Base-by-base conservation (phyloP, 2,113 vertebrate genomes). In the Hemibagrus wyckioides region DNA sequence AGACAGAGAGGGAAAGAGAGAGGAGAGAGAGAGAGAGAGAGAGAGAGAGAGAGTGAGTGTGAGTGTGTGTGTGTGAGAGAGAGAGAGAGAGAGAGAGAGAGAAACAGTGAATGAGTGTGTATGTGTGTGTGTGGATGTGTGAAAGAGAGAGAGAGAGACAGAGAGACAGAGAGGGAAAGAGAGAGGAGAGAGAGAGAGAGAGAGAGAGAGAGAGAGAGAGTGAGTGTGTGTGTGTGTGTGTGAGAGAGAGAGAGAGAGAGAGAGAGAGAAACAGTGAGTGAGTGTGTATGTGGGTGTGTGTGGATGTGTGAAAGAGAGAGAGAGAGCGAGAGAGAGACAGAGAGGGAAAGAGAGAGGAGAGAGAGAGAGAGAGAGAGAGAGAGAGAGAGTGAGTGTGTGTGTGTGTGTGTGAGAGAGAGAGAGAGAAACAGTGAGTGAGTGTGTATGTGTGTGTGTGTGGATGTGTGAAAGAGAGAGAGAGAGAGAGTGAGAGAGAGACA, bases 81-180 rank as follows among this genome's bases (percentile, higher is more conserved):
- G 69, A 83, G 69, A n/a, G 23, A 39, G 86, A 52, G 4, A 9
- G 89, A 63, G 80, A 69, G 61, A 83, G 4, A 71, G 30, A 73
- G 13, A 41, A 73, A 80, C 23, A 80, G n/a, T n/a, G n/a, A n/a
- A n/a, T n/a, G n/a, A n/a, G n/a, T n/a, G n/a, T n/a, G n/a, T n/a
- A n/a, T n/a, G n/a, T n/a, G n/a, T n/a, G n/a, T n/a, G n/a, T n/a
- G n/a, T n/a, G n/a, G n/a, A n/a, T 83, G 63, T 88, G 77, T 88
- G 87, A 88, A 73, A 39, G n/a, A 3, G 59, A 86, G 69, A 76
- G 69, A 83, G 69, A n/a, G 23, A 39, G 86, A 52, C n/a, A n/a
- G n/a, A n/a, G n/a, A n/a, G n/a, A n/a, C n/a, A n/a, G n/a, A n/a
- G 4, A 80, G 76, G 69, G 54, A 82, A 54, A 82, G 54, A 75